phyloP scores from a whole-genome alignment of 2,113 vertebrate genomes.

The Macquaria ambigua region DNA sequence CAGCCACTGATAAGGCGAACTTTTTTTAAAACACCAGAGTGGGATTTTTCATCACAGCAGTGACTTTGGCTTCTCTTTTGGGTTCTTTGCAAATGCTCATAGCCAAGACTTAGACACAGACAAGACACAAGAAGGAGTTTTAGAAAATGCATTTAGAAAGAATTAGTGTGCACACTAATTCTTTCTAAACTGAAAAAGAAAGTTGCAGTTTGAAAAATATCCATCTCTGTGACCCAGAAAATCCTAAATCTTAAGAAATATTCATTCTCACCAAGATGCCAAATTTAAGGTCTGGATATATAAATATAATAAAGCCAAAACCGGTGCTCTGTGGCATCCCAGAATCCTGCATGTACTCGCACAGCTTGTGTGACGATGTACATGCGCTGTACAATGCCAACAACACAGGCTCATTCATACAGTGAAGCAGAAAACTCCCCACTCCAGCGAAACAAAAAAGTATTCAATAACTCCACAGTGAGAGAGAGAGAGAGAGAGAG shows the following conservation, averaged over 20 bases:
- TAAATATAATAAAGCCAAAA: conserved; percentile 22
- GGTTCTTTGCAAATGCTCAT: not conserved
- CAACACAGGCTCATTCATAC: conserved; percentile 58
- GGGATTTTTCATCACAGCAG: too few species aligned
- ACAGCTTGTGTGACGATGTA: conserved; percentile 6
- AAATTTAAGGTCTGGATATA: not conserved
- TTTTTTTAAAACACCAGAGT: too few species aligned
- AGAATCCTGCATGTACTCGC: not conserved
- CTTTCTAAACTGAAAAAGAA: not conserved
- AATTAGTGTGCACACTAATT: not conserved
- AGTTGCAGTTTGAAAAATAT: not conserved
- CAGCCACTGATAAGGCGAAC: not conserved
- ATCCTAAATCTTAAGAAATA: not conserved
- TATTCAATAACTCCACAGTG: conserved; percentile 41
- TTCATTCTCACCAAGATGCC: not conserved
- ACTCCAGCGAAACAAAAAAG: conserved; percentile 35
- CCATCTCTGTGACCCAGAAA: not conserved
- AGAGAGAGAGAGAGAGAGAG: conserved; percentile 28
- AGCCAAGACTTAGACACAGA: too few species aligned
- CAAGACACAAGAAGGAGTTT: not conserved
- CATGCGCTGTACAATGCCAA: not conserved
- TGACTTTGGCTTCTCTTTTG: not conserved
- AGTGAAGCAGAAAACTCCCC: conserved; percentile 25
- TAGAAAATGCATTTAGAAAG: not conserved
- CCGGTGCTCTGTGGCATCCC: not conserved